Evolutionary conservation across 1,140 invertebrate species (phyloP), one percentile per base, ranked within the genome.

Genomic region (Leucophenga varia): DNA sequence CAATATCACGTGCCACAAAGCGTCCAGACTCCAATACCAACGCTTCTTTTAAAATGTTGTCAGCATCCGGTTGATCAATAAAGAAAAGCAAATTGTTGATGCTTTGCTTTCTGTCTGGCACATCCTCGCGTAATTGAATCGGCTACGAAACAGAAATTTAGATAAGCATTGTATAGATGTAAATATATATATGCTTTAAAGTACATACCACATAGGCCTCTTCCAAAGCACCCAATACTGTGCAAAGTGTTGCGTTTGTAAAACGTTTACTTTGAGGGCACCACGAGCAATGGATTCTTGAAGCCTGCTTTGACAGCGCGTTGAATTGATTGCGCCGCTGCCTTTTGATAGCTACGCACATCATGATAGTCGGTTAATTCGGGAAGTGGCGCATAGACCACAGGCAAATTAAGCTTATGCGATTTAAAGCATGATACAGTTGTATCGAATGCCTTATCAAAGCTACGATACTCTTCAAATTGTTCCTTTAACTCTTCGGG

Each of bases 201-300:
- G 21, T 54, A 80, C 83, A 80, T 76, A 89, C 87, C 73, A 91
- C 84, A 81, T 97, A 96, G 13, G 95, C 77, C 36, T 84, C 86
- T 77, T 95, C 86, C 4, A 97, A 67, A 2, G 87, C 90, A 17
- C 91, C 93, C 0, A 97, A 78, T 5, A 93, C 76, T 8, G 86
- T 83, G 90, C 89, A 44, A 87, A 71, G 44, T 85, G 84, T 32
- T 80, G 82, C 56, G 87, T 82, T 52, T 77, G 74, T 71, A 85
- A 93, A 69, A 8, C 64, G 65, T 8, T 61, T 56, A 13, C 53
- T 61, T 56, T 80, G 72, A n/a, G 25, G 80, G 80, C 6, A 89
- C 69, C 18, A 81, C 74, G 25, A 96, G 54, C 28, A 93, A 61
- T 1, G 90, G 89, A 18, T 77, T 77, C 35, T 80, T 81, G 25